Percentiles rank a stretch among this genome's conserved stretches.
phyloP scores from a whole-genome alignment of 2,888 invertebrate species.

The Proisotoma minuta region DNA sequence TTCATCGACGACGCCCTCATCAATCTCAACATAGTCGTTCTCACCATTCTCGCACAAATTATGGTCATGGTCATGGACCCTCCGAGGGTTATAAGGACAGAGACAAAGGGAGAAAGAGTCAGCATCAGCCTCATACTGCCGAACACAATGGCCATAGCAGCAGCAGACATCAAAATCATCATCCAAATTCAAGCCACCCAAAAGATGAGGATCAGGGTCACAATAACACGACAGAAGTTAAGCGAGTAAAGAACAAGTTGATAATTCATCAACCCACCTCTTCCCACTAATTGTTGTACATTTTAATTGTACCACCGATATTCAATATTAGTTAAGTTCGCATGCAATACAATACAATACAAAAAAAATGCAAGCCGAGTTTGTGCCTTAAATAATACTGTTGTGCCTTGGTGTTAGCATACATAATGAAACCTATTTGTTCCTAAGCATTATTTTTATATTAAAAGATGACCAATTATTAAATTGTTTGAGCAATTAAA shows the following conservation, averaged over 20 bases:
- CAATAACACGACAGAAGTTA: constrained; percentile 19
- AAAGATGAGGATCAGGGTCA: background rate
- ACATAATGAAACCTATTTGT: too few species aligned
- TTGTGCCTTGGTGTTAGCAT: too few species aligned
- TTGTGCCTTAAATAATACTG: too few species aligned
- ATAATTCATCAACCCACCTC: constrained; percentile 35
- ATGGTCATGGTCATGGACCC: background rate
- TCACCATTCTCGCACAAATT: background rate
- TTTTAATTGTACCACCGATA: too few species aligned
- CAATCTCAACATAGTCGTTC: background rate
- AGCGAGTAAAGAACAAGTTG: constrained; percentile 33
- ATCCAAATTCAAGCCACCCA: constrained; percentile 10
- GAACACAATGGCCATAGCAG: constrained; percentile 5
- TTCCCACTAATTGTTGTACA: background rate
- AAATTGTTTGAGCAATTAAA: too few species aligned
- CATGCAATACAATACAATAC: too few species aligned
- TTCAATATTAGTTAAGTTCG: too few species aligned
- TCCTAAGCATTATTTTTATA: too few species aligned
- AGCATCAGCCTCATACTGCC: background rate
- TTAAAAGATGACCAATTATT: too few species aligned
- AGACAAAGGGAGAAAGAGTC: background rate
- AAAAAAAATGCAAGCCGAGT: too few species aligned
- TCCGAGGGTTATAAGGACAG: background rate
- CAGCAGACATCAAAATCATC: background rate
- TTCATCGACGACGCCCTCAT: background rate